These are phyloP conservation scores for Drosophila pachea DNA, from an alignment of 1,140 invertebrate genomes.

Conservation along the genomic window DNA sequence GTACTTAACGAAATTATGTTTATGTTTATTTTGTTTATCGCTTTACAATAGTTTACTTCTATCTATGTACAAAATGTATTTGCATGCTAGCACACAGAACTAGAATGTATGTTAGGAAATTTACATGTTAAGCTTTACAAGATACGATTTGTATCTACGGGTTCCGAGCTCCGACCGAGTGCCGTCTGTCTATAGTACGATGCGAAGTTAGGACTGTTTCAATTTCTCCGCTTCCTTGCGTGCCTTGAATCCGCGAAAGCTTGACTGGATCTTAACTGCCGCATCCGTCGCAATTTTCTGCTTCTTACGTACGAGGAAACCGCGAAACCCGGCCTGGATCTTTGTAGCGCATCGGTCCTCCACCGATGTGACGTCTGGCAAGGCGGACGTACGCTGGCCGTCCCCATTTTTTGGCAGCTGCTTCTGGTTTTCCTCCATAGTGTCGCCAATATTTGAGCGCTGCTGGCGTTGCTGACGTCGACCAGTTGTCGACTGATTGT, in stretches of 20 bases:
- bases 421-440: slow-evolving; percentile 51
- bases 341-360: slow-evolving; percentile 85
- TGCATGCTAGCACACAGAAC: slow-evolving; percentile 15
- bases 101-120: slow-evolving; percentile 35
- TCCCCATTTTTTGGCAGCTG: slow-evolving; percentile 7
- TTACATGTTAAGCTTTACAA: slow-evolving; percentile 22
- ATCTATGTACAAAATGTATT: slow-evolving; percentile 46
- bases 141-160: not conserved
- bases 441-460: slow-evolving; percentile 18
- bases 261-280: slow-evolving; percentile 83
- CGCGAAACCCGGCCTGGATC: slow-evolving; percentile 87
- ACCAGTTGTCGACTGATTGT: slow-evolving; percentile 7
- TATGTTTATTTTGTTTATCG: slow-evolving; percentile 34
- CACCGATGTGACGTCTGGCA: slow-evolving; percentile 47
- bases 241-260: slow-evolving; percentile 82
- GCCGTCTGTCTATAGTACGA: not conserved
- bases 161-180: too few species aligned
- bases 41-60: slow-evolving; percentile 36
- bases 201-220: slow-evolving; percentile 46
- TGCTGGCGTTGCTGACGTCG: slow-evolving; percentile 53
- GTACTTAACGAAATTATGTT: slow-evolving; percentile 12
- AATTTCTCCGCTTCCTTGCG: slow-evolving; percentile 79
- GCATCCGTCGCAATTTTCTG: slow-evolving; percentile 81
- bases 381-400: slow-evolving; percentile 14
- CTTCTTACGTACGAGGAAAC: slow-evolving; percentile 85